Evolutionary conservation across 2,797 vertebrate species (phyloP).

Genomic region (Etheostoma perlongum): DNA sequence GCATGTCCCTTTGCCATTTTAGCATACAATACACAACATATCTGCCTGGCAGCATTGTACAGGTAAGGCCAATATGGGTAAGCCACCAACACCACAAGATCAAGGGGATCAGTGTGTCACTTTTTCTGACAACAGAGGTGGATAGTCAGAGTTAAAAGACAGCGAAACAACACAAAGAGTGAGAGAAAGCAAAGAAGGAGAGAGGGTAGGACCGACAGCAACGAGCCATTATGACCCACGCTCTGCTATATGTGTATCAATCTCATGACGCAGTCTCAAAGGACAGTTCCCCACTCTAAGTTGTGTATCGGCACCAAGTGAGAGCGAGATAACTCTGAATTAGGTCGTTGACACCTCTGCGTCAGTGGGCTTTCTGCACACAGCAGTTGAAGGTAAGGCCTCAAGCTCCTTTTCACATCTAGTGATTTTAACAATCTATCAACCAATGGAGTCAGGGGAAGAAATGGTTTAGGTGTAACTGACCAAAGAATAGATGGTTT

Average conservation of each 20-base stretch:
- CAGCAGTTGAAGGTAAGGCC: constrained; percentile 66
- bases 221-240: constrained; percentile 24
- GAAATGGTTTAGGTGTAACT: constrained; percentile 14
- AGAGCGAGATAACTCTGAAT: background rate
- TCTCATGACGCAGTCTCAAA: constrained; percentile 24
- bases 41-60: background rate
- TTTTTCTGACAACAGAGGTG: constrained; percentile 46
- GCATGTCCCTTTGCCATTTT: background rate
- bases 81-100: constrained; percentile 54
- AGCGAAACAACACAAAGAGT: constrained; percentile 39
- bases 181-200: constrained; percentile 19
- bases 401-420: constrained; percentile 5
- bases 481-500: background rate
- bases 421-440: background rate
- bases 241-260: constrained; percentile 13
- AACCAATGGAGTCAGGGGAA: background rate
- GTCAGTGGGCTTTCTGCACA: constrained; percentile 24
- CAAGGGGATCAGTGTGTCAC: constrained; percentile 24
- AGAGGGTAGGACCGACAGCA: constrained; percentile 37
- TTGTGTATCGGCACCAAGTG: background rate
- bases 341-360: constrained; percentile 3
- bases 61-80: constrained; percentile 37
- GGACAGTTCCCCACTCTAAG: constrained; percentile 23
- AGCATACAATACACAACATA: background rate
- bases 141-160: constrained; percentile 46